phyloP scores from a whole-genome alignment of 2,113 vertebrate species.

The Colinus virginianus region DNA sequence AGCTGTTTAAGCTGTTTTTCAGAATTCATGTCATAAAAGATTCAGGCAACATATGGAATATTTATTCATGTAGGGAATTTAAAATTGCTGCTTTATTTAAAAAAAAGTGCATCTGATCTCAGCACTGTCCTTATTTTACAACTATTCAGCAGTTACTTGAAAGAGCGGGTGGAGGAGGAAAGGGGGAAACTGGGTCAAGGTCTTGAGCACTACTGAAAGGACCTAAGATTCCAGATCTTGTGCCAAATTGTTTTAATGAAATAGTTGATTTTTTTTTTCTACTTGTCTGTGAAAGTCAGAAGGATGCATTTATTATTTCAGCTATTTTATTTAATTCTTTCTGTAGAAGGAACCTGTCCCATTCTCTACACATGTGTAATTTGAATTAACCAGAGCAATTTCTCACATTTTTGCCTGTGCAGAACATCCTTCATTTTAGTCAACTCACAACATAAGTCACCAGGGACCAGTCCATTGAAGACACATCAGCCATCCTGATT shows the following conservation, averaged over 20 bases:
- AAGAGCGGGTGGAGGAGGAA: background rate
- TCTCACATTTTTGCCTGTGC: background rate
- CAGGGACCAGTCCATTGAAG: background rate
- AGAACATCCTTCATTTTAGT: background rate
- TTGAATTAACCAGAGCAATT: background rate
- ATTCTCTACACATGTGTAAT: background rate
- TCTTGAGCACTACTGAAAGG: background rate
- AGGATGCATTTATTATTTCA: conserved; percentile 8
- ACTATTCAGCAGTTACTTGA: background rate
- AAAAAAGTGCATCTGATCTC: background rate
- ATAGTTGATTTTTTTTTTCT: background rate
- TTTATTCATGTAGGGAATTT: conserved; percentile 32
- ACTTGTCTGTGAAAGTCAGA: background rate
- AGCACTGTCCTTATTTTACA: background rate
- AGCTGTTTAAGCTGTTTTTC: conserved; percentile 42
- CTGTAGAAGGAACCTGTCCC: background rate
- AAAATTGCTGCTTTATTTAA: conserved; percentile 1
- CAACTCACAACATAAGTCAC: background rate
- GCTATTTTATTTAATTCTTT: background rate
- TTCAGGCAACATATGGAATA: conserved; percentile 66
- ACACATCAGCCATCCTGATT: background rate
- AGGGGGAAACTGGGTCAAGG: conserved; percentile 27
- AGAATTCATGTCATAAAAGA: conserved; percentile 62
- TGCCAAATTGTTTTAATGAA: background rate
- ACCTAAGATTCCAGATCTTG: background rate